A percentile compares a stretch with the other conserved stretches of the same genome.
phyloP scores from a whole-genome alignment of 2,888 invertebrate genomes.

The Morpho achilles region DNA sequence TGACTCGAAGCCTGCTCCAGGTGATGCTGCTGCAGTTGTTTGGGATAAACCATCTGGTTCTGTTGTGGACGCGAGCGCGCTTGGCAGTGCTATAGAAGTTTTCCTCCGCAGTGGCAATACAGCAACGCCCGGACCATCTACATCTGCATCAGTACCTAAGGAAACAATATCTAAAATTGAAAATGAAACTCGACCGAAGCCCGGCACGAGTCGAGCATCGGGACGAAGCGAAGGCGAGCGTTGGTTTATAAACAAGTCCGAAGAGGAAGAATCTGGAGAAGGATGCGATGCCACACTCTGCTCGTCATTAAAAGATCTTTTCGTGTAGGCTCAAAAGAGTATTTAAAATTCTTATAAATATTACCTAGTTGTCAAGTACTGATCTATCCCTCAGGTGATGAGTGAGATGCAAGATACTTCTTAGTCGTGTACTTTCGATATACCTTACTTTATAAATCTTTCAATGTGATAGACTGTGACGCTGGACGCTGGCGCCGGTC shows the following conservation, averaged over 20 bases:
- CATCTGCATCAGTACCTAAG: constrained; percentile 42
- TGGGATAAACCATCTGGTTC: constrained; percentile 89
- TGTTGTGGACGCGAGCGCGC: constrained; percentile 87
- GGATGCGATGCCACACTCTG: constrained; percentile 90
- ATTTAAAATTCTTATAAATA: constrained; percentile 57
- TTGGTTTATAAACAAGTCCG: constrained; percentile 82
- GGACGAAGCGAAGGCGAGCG: constrained; percentile 55
- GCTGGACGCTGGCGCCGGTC: constrained; percentile 55
- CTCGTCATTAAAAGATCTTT: constrained; percentile 90
- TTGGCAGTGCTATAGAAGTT: constrained; percentile 91
- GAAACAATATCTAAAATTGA: constrained; percentile 40
- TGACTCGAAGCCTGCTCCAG: constrained; percentile 79
- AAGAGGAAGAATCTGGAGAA: constrained; percentile 85
- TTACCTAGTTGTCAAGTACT: constrained; percentile 61
- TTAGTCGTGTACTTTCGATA: constrained; percentile 38
- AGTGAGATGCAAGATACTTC: constrained; percentile 37
- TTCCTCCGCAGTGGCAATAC: constrained; percentile 82
- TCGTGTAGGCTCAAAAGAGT: constrained; percentile 81
- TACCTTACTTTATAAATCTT: constrained; percentile 72
- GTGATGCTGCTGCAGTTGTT: constrained; percentile 81
- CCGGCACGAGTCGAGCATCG: constrained; percentile 45
- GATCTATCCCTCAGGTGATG: constrained; percentile 48
- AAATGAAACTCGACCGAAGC: constrained; percentile 60
- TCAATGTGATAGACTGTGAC: constrained; percentile 74
- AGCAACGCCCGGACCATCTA: constrained; percentile 61